Conservation (phyloP, 2,797 vertebrate species). For the Lithobates pipiens region DNA sequence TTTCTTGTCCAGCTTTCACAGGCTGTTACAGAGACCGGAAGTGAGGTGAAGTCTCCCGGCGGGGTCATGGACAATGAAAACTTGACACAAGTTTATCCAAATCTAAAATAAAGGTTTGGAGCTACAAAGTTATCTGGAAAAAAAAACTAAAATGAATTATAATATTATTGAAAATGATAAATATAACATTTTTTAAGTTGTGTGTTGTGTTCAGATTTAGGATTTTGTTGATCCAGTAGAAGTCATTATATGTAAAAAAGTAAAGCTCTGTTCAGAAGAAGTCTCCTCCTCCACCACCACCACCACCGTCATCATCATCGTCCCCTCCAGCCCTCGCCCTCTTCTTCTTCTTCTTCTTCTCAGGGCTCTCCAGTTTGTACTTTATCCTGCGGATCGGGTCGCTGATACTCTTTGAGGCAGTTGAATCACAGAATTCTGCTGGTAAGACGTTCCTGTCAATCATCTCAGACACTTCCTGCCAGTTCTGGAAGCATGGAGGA, state of each 20-base stretch:
- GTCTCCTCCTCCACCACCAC: slow-evolving; percentile 17
- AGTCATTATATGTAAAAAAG: not conserved
- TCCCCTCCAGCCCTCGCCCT: not conserved
- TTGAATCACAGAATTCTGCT: slow-evolving; percentile 80
- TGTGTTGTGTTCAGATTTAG: not conserved
- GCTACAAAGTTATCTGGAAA: too few relatives aligned
- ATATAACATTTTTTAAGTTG: not conserved
- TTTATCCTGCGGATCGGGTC: slow-evolving; percentile 83
- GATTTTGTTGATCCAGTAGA: not conserved
- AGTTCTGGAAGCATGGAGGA: slow-evolving; percentile 83
- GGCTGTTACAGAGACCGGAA: too few relatives aligned
- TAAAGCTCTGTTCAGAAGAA: slow-evolving; percentile 47
- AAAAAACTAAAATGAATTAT: too few relatives aligned
- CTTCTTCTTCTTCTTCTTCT: not conserved
- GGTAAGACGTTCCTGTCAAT: slow-evolving; percentile 86
- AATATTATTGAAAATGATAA: too few relatives aligned
- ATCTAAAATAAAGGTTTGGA: too few relatives aligned
- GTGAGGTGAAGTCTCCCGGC: too few relatives aligned
- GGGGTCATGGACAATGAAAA: too few relatives aligned
- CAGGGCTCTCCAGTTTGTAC: slow-evolving; percentile 67
- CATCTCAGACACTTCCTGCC: slow-evolving; percentile 87
- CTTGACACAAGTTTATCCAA: too few relatives aligned
- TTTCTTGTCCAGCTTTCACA: too few relatives aligned
- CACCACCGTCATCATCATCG: slow-evolving; percentile 5
- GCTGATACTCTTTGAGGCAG: slow-evolving; percentile 77